These are phyloP conservation scores for Alectura lathami DNA, from an alignment of 2,113 vertebrate genomes.

Conservation along the genomic window DNA sequence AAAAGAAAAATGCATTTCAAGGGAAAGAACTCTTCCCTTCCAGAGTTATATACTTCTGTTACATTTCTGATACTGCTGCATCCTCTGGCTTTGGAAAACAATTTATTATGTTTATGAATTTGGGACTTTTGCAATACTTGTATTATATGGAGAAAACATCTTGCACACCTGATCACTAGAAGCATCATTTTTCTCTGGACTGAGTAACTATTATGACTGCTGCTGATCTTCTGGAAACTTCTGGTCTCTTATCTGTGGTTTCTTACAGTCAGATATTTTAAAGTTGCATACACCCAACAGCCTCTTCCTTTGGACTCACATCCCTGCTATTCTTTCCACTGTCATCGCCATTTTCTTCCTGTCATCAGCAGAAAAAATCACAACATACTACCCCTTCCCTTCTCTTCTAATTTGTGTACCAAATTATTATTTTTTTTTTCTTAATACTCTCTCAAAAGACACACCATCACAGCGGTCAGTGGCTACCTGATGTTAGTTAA, in stretches of 20 bases:
- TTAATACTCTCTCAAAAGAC: neutral
- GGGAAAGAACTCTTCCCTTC: neutral
- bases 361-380: neutral
- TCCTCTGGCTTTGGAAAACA: neutral
- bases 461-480: neutral
- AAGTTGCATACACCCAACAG: fast-evolving
- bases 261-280: neutral
- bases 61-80: neutral
- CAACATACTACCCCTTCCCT: neutral
- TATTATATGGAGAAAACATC: neutral
- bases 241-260: neutral
- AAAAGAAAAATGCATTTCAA: neutral
- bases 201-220: neutral
- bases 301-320: neutral
- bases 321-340: neutral
- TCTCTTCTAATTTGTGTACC: no score
- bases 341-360: neutral
- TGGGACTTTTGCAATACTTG: neutral
- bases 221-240: neutral
- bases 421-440: no score
- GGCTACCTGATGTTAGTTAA: neutral
- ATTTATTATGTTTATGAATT: neutral
- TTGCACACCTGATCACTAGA: neutral
- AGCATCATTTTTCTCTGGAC: neutral
- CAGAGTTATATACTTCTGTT: neutral